Evolutionary conservation across 2,113 vertebrate species (phyloP).

Genomic region (Glareola pratincola): DNA sequence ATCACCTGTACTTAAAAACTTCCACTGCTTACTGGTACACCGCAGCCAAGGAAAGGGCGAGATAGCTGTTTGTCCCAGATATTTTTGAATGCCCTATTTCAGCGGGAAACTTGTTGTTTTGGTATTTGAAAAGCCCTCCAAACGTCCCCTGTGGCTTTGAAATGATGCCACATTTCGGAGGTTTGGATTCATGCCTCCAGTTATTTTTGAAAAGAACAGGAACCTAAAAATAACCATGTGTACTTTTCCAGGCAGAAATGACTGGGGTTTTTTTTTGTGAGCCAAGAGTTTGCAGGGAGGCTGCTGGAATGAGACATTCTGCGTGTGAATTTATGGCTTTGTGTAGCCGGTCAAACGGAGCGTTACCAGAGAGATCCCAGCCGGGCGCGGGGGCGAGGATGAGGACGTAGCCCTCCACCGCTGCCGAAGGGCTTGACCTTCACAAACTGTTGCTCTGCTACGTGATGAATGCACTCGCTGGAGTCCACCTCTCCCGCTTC

Average conservation of each 20-base stretch:
- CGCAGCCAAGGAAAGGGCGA: neutral
- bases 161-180: constrained; percentile 20
- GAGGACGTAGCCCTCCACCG: neutral
- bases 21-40: neutral
- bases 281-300: constrained; percentile 38
- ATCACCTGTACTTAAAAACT: neutral
- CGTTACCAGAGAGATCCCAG: neutral
- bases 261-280: neutral
- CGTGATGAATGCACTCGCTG: neutral
- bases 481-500: neutral
- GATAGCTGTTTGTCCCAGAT: neutral
- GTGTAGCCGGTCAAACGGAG: neutral
- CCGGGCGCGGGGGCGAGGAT: neutral
- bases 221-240: constrained; percentile 67
- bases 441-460: neutral
- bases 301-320: neutral
- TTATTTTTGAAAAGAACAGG: constrained; percentile 54
- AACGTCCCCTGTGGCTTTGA: constrained; percentile 53
- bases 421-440: neutral
- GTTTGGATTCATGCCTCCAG: constrained; percentile 8
- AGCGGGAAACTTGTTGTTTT: constrained; percentile 1
- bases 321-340: neutral
- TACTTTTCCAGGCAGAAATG: constrained; percentile 55
- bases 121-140: constrained; percentile 53
- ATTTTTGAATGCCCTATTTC: neutral